Evolutionary conservation across 1,140 invertebrate species (phyloP).

Genomic region (Yoshiicerus persimilis): DNA sequence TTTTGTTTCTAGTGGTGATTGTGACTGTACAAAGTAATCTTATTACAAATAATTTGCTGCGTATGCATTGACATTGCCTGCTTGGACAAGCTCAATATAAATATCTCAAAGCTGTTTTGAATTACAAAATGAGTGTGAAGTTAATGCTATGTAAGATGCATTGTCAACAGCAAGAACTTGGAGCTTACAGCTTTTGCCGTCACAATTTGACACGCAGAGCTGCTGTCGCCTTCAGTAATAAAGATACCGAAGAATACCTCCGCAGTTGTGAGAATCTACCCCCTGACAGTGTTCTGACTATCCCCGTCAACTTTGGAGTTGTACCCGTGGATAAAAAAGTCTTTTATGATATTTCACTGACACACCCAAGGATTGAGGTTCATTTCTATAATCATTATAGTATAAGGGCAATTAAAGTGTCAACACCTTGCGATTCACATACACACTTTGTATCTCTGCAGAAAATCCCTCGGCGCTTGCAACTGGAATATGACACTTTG

Average conservation of each 20-base stretch:
- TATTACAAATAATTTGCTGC: too few relatives aligned
- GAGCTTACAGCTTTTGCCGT: not conserved
- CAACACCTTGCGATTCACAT: not conserved
- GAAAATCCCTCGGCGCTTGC: not conserved
- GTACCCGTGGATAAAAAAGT: slow-evolving; percentile 28
- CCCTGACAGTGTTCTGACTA: not conserved
- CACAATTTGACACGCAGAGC: not conserved
- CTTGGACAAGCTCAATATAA: too few relatives aligned
- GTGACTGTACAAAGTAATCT: too few relatives aligned
- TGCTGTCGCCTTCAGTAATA: not conserved
- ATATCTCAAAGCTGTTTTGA: too few relatives aligned
- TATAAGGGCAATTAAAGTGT: not conserved
- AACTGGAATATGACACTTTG: not conserved
- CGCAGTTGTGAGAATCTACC: not conserved
- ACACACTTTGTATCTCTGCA: not conserved
- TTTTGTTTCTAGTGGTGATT: too few relatives aligned
- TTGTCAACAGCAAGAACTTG: not conserved
- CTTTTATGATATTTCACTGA: not conserved
- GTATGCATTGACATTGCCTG: too few relatives aligned
- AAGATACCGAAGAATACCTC: not conserved
- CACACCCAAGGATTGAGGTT: not conserved
- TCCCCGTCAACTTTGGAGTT: slow-evolving; percentile 9
- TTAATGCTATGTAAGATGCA: not conserved
- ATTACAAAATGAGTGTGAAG: not conserved
- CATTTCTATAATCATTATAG: not conserved